Base-by-base conservation (phyloP, 2,888 invertebrate species). In the Laspeyria flexula region DNA sequence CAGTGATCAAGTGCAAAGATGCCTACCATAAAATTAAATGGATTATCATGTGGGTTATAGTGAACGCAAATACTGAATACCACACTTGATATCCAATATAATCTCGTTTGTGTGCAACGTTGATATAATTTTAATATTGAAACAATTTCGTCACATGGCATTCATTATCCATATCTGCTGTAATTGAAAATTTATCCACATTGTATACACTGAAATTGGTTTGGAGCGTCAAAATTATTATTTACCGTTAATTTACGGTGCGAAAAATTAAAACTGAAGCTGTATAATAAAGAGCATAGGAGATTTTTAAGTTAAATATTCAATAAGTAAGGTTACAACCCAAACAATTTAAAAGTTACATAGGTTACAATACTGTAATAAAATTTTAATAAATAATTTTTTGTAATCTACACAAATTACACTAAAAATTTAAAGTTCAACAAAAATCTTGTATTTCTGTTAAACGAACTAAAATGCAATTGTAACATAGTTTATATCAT, bases 71-170 rank as follows among this genome's bases (percentile, higher is more conserved):
- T 49, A 38, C 51, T 10, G 12, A 35, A 49, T 43, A 53, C 44
- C 37, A 43, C 42, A 50, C 37, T 41, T 43, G 40, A 37, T 63
- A 45, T 44, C 31, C 46, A 41, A 56, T 55, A 41, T 63, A 64
- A 65, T 57, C 34, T 48, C 30, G 34, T 47, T 55, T 50, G 55
- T 50, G 43, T 44, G 15, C 42, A 44, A 16, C 54, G 50, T 50
- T 61, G 65, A 68, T 50, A 58, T 53, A 54, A 69, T 68, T 56
- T 68, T 53, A 67, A 67, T 67, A 55, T 61, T 65, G 45, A 55
- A 48, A 55, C 55, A 64, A 57, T 69, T 59, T 55, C 53, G 52
- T 59, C 49, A 60, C 52, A 49, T 42, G 23, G 49, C 51, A 47
- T 65, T 62, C 57, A 69, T 65, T 69, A 69, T 25, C 33, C 44